These are phyloP conservation scores for Holacanthella duospinosa DNA, from an alignment of 2,888 invertebrate species.

Conservation along the genomic window DNA sequence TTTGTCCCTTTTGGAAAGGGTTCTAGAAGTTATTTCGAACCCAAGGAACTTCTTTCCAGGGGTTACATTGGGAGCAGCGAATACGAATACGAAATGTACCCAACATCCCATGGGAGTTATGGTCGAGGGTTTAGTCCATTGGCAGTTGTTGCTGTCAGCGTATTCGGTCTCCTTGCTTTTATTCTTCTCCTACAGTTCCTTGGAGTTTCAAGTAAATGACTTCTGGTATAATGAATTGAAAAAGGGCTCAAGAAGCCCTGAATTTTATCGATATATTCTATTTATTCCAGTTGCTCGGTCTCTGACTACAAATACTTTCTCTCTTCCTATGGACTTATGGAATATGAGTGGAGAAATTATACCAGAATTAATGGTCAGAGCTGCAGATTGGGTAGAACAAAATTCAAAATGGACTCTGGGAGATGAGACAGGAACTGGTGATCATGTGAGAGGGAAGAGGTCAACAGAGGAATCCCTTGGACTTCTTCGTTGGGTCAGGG, in stretches of 20 bases:
- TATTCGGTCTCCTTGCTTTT: constrained; percentile 4
- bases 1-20: neutral
- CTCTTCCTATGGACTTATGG: constrained; percentile 13
- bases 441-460: neutral
- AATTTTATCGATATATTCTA: neutral
- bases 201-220: constrained; percentile 4
- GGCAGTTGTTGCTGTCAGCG: constrained; percentile 2
- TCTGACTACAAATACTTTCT: neutral
- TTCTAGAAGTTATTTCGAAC: too few species aligned
- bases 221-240: neutral
- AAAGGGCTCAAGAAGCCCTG: neutral
- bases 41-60: neutral
- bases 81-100: neutral
- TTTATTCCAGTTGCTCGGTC: constrained; percentile 1
- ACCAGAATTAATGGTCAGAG: constrained; percentile 25
- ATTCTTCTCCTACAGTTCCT: constrained; percentile 7
- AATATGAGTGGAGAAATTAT: constrained; percentile 18
- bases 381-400: constrained; percentile 23
- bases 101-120: neutral
- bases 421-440: neutral
- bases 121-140: neutral
- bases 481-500: constrained; percentile 26
- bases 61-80: neutral
- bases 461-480: neutral
- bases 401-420: neutral